These are phyloP conservation scores for Colletes collaris DNA, from an alignment of 2,888 invertebrate species.

Conservation along the genomic window DNA sequence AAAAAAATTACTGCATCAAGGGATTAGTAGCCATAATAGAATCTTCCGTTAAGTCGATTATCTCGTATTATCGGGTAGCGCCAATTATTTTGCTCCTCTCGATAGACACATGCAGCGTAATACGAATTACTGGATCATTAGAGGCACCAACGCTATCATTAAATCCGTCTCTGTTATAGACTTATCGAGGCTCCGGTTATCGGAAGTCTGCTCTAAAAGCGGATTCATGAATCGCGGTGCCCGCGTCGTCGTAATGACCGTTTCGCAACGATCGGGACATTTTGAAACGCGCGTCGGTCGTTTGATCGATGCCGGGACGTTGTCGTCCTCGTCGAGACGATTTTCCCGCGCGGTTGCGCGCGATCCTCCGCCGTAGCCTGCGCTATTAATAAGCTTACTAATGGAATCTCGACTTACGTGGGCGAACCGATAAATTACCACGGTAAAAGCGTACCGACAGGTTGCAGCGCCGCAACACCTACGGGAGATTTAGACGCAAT, in stretches of 20 bases:
- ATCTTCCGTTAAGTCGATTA: too few relatives aligned
- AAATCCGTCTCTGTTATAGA: neutral
- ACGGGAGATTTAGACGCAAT: slow-evolving; percentile 55
- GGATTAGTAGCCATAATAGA: neutral
- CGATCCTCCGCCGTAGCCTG: slow-evolving; percentile 32
- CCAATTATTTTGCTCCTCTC: slow-evolving; percentile 14
- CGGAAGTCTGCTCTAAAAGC: slow-evolving; percentile 1
- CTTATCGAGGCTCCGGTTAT: slow-evolving; percentile 1
- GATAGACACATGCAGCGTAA: slow-evolving; percentile 5
- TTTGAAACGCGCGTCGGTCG: slow-evolving; percentile 49
- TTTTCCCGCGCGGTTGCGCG: slow-evolving; percentile 15
- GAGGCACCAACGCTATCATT: slow-evolving; percentile 11
- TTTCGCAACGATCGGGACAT: slow-evolving; percentile 52
- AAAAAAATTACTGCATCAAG: too few relatives aligned
- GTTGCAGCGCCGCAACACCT: slow-evolving; percentile 35
- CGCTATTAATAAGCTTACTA: slow-evolving; percentile 78
- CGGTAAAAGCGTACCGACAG: slow-evolving; percentile 64
- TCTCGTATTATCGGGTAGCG: neutral
- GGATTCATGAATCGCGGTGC: neutral
- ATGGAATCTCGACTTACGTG: slow-evolving; percentile 76
- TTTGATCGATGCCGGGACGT: slow-evolving; percentile 42
- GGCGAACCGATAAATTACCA: slow-evolving; percentile 77
- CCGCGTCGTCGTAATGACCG: slow-evolving; percentile 32
- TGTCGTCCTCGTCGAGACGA: slow-evolving; percentile 25
- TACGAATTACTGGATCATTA: slow-evolving; percentile 8